Percentiles rank a stretch among this genome's conserved stretches.
Conservation (phyloP, 1,140 invertebrate genomes). For the Macrotrachela quadricornifera region DNA sequence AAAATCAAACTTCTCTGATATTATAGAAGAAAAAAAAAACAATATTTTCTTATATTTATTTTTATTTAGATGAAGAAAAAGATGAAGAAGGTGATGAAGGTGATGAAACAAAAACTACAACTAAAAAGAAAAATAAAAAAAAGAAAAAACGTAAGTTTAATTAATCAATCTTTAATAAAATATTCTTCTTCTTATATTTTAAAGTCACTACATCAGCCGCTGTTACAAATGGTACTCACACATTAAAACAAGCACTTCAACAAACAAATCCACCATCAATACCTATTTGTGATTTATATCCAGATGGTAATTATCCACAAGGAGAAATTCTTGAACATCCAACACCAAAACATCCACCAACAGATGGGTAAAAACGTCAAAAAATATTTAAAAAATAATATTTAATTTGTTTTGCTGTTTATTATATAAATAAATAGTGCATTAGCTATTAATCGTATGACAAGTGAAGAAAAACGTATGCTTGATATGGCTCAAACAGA, state of each 20-base stretch:
- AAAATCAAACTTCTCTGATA: too few relatives aligned
- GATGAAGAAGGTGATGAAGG: too few relatives aligned
- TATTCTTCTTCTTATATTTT: too few relatives aligned
- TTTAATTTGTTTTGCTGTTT: too few relatives aligned
- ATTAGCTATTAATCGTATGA: constrained; percentile 63
- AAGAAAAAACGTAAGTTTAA: too few relatives aligned
- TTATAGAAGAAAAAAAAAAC: too few relatives aligned
- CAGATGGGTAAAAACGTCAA: neutral
- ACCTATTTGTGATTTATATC: constrained; percentile 59
- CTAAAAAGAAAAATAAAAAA: too few relatives aligned
- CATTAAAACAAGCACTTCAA: constrained; percentile 13
- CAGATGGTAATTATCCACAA: constrained; percentile 44
- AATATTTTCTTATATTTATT: too few relatives aligned
- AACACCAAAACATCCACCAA: constrained; percentile 20
- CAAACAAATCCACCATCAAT: constrained; percentile 66
- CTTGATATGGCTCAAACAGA: constrained; percentile 40
- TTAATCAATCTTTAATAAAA: too few relatives aligned
- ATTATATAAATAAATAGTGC: constrained; percentile 32
- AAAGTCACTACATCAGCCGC: neutral
- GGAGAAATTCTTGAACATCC: constrained; percentile 32
- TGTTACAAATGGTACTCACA: too few relatives aligned
- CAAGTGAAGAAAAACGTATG: constrained; percentile 64
- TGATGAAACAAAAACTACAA: too few relatives aligned
- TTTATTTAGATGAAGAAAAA: too few relatives aligned
- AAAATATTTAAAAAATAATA: neutral